phyloP scores from a whole-genome alignment of 2,797 vertebrate species.

The Nasua narica region DNA sequence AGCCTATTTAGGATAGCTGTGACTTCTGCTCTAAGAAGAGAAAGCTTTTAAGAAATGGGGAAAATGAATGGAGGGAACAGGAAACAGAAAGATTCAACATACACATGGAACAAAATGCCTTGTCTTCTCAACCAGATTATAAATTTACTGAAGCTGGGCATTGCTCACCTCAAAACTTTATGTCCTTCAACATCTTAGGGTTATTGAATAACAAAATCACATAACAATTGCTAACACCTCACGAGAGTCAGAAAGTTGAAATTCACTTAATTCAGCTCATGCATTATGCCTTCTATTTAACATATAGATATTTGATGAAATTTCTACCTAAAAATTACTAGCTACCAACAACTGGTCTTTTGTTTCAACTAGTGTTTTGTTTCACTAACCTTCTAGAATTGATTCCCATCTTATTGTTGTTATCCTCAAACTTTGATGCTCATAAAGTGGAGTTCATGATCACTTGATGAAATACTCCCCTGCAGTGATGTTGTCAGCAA shows the following conservation, averaged over 20 bases:
- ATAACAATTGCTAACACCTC: background rate
- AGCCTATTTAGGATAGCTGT: background rate
- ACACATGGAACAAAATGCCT: background rate
- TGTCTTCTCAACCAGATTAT: background rate
- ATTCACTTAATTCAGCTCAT: background rate
- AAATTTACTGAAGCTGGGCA: background rate
- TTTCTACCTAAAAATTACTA: background rate
- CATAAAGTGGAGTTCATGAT: background rate
- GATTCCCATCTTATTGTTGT: background rate
- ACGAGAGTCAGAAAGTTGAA: background rate
- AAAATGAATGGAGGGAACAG: background rate
- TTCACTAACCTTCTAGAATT: background rate
- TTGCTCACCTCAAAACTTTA: background rate
- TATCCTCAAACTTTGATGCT: background rate
- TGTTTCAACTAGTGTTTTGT: background rate
- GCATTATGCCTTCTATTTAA: background rate
- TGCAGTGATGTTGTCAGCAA: background rate
- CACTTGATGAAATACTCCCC: background rate
- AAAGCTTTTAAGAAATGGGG: background rate
- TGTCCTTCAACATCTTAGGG: background rate
- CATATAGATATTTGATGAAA: background rate
- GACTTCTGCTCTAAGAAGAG: background rate
- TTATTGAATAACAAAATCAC: background rate
- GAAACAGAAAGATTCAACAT: background rate
- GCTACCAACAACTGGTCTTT: background rate